These are phyloP conservation scores for Oxyruncus cristatus DNA, from an alignment of 2,113 vertebrate genomes.

Conservation along the genomic window DNA sequence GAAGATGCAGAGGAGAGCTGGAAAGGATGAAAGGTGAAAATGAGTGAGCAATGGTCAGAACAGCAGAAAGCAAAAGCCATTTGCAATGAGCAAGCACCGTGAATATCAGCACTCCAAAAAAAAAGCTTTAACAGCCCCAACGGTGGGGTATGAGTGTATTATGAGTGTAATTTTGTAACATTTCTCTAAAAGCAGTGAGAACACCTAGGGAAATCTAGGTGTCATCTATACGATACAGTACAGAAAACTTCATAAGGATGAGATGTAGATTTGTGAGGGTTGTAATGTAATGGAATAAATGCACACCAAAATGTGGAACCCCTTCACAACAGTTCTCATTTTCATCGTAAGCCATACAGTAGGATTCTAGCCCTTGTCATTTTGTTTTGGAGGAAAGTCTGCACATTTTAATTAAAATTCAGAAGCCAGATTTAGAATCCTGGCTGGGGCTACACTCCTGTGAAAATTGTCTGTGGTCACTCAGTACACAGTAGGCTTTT, in stretches of 20 bases:
- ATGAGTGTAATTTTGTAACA: background rate
- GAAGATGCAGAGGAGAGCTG: background rate
- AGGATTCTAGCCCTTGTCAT: background rate
- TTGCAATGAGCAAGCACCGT: background rate
- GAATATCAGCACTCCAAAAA: background rate
- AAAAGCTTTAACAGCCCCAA: background rate
- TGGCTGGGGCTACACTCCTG: background rate
- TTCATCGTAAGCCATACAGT: background rate
- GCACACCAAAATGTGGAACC: background rate
- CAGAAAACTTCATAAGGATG: background rate
- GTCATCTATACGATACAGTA: background rate
- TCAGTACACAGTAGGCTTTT: background rate
- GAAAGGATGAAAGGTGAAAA: background rate
- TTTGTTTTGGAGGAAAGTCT: background rate
- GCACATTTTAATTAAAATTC: background rate
- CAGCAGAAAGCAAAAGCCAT: background rate
- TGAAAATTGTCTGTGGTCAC: background rate
- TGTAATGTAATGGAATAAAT: background rate
- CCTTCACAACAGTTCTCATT: background rate
- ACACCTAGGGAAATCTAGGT: background rate
- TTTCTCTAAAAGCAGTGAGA: background rate
- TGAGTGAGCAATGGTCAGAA: background rate
- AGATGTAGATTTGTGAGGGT: background rate
- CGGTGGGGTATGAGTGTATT: too few species aligned
- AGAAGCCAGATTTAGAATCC: background rate